A percentile compares a stretch with the other conserved stretches of the same genome.
These are phyloP conservation scores for Netelia melanura DNA, from an alignment of 2,888 invertebrate species.

Conservation along the genomic window DNA sequence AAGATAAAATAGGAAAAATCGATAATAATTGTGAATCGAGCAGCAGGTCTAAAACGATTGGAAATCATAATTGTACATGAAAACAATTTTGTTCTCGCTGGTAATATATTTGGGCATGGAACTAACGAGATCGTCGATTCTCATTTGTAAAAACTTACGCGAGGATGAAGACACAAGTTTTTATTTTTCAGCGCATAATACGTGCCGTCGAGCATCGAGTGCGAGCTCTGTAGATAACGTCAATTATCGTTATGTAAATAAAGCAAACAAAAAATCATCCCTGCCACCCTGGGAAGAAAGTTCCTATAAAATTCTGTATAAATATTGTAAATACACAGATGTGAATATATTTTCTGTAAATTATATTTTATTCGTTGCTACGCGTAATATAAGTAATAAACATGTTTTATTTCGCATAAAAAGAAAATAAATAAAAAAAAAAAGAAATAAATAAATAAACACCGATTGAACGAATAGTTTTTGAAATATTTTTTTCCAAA, in stretches of 20 bases:
- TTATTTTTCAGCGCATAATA: neutral
- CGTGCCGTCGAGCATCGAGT: constrained; percentile 20
- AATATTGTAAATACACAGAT: constrained; percentile 71
- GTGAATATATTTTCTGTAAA: constrained; percentile 74
- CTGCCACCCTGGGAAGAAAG: constrained; percentile 42
- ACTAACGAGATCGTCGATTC: neutral
- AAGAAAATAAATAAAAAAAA: constrained; percentile 2
- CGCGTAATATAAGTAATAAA: constrained; percentile 65
- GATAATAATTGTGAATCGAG: constrained; percentile 22
- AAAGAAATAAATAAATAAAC: constrained; percentile 5
- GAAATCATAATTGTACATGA: neutral
- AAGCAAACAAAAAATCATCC: neutral
- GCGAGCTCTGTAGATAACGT: neutral
- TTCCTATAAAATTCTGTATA: constrained; percentile 65
- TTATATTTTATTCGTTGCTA: constrained; percentile 61
- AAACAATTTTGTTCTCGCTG: constrained; percentile 34
- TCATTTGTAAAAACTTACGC: neutral
- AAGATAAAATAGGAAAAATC: neutral
- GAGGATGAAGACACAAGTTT: neutral
- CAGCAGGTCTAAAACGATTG: neutral
- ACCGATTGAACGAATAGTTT: neutral
- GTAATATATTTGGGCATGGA: constrained; percentile 2
- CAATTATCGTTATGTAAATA: neutral
- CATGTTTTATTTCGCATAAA: constrained; percentile 31
- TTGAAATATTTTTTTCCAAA: neutral